Percentiles rank a stretch among this genome's conserved stretches.
phyloP scores from a whole-genome alignment of 2,888 invertebrate species.

The Abrostola triplasia region DNA sequence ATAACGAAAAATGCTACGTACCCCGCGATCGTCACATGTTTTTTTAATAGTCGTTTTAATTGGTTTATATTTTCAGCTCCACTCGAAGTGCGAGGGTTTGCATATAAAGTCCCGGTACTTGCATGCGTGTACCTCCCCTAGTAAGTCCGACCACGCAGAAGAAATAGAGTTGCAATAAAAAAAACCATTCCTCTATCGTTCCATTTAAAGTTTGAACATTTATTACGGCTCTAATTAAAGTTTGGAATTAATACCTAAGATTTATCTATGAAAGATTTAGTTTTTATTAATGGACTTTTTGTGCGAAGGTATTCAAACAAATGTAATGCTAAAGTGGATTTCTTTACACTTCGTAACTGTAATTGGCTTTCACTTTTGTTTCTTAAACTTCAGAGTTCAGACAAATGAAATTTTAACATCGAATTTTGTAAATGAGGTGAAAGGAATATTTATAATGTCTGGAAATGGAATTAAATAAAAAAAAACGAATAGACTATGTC shows the following conservation, averaged over 20 bases:
- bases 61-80: slow-evolving; percentile 1
- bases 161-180: slow-evolving; percentile 23
- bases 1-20: neutral
- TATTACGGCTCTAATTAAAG: slow-evolving; percentile 45
- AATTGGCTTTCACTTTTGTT: neutral
- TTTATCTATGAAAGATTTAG: slow-evolving; percentile 53
- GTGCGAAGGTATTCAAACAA: slow-evolving; percentile 29
- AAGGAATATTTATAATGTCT: too few species aligned
- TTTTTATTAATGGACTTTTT: slow-evolving; percentile 41
- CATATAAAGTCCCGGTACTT: neutral
- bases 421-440: too few species aligned
- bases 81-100: neutral
- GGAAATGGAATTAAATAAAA: too few species aligned
- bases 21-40: neutral
- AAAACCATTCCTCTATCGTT: slow-evolving; percentile 21
- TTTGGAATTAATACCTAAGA: slow-evolving; percentile 44
- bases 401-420: neutral
- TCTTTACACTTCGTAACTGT: slow-evolving; percentile 8
- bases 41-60: slow-evolving; percentile 1
- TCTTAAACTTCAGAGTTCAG: neutral
- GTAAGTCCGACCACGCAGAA: slow-evolving; percentile 11
- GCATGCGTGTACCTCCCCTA: neutral
- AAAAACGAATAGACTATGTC: too few species aligned
- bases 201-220: slow-evolving; percentile 45
- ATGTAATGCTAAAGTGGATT: slow-evolving; percentile 14